Evolutionary conservation across 2,888 invertebrate genomes (phyloP), one percentile per base, ranked within the genome.

Genomic region (Alitta virens): DNA sequence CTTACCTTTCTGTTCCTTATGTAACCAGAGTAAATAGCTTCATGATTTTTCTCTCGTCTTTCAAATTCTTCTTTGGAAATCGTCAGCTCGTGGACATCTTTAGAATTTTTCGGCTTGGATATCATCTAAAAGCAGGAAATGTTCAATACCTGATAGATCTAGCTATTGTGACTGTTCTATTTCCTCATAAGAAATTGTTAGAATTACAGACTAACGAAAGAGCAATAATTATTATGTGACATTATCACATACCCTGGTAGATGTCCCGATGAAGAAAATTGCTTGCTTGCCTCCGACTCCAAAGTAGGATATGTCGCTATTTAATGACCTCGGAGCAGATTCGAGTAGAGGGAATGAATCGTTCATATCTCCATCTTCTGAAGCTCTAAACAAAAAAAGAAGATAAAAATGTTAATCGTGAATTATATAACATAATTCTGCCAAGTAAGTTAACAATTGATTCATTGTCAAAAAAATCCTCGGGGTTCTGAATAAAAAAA

Each of bases 261-360:
- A 69, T 26, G 69, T 74, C 33, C 82, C 82, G 56, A 82, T 79
- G 63, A 78, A 81, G 73, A 82, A 82, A 38, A 80, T 73, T 33
- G 81, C 81, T 63, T 81, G 81, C 68, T 82, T 82, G 3, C 81
- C 82, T 16, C 82, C 81, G 0, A 82, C 82, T 40, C 81, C 81
- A 71, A 82, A 81, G 70, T 80, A 82, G 1, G 82, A 82, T 33
- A 82, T 81, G 62, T 82, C 81, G 67, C 79, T 79, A 73, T 82
- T 82, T 49, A 82, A 72, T 18, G 77, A 81, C 16, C 79, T 74
- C 3, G 81, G 80, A 0, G 74, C 67, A 27, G 21, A 60, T 49
- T 23, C 16, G 1, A 38, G 23, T 5, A 46, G 46, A 12, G n/a
- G n/a, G n/a, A 21, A 46, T 7, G 46, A 46, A 46, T 21, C 46